These are phyloP conservation scores for Gnathonemus echidnorhynchus DNA, from an alignment of 2,113 vertebrate genomes.

Conservation along the genomic window DNA sequence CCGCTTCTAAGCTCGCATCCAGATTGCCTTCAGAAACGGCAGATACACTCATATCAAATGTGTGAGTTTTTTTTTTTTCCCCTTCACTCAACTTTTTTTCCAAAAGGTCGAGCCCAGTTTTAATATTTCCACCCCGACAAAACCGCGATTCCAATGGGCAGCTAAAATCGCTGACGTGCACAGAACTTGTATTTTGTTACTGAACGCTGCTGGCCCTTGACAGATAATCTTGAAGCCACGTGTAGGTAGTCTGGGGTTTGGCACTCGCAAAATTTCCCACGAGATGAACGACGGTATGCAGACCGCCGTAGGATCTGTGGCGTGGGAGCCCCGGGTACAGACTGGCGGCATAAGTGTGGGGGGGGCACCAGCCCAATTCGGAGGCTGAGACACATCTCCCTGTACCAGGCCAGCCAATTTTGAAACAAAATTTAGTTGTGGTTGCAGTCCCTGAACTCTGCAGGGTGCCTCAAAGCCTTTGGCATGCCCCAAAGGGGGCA, in stretches of 20 bases:
- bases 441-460: neutral
- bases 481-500: neutral
- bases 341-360: too few species aligned
- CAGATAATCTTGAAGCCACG: neutral
- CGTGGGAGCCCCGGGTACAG: neutral
- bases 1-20: neutral
- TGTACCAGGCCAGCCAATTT: neutral
- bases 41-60: neutral
- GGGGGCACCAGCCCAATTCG: neutral
- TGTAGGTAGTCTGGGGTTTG: neutral
- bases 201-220: neutral
- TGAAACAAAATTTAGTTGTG: neutral
- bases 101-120: neutral
- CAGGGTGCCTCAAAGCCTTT: neutral
- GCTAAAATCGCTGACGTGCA: neutral
- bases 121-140: neutral
- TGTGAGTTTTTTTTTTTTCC: neutral
- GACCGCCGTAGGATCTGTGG: neutral
- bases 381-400: neutral
- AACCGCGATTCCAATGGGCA: neutral
- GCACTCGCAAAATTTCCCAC: neutral
- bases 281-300: neutral
- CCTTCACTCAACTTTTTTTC: neutral
- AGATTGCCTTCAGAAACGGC: neutral
- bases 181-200: neutral